Conservation (phyloP, 1,140 invertebrate species). For the Drosophila lini region DNA sequence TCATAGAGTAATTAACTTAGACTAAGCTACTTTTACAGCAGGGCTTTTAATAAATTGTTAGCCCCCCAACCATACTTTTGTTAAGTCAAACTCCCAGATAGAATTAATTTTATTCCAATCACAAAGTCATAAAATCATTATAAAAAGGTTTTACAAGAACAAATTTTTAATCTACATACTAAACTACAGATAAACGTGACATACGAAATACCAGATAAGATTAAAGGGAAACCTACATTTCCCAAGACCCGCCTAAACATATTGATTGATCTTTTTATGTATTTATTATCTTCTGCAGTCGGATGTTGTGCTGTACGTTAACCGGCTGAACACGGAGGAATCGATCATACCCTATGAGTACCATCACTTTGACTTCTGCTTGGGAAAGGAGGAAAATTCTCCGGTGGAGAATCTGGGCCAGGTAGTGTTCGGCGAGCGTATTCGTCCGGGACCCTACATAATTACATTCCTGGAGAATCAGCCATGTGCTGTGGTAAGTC, state of each 20-base stretch:
- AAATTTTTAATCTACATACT: background rate
- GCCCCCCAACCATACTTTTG: background rate
- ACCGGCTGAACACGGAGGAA: conserved; percentile 97
- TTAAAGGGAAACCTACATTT: background rate
- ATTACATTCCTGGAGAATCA: conserved; percentile 90
- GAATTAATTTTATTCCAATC: background rate
- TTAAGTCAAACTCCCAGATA: background rate
- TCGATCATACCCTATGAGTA: conserved; percentile 99
- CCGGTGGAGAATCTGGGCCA: conserved; percentile 99
- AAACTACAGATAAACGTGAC: background rate
- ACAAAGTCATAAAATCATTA: background rate
- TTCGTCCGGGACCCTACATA: conserved; percentile 95
- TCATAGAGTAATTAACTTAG: no score
- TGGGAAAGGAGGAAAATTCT: conserved; percentile 89
- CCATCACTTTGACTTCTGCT: conserved; percentile 98
- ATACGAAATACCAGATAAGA: conserved; percentile 2
- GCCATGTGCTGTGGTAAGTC: conserved; percentile 87
- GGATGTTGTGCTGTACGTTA: conserved; percentile 91
- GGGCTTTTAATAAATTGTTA: background rate
- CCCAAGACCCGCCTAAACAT: background rate
- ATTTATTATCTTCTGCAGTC: conserved; percentile 46
- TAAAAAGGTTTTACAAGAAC: background rate
- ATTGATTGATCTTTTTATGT: conserved; percentile 8
- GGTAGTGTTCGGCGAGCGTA: conserved; percentile 99
- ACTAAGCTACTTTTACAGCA: background rate